phyloP scores from a whole-genome alignment of 37 sponge, comb jelly and placozoan species.

The Theonella swinhoei region DNA sequence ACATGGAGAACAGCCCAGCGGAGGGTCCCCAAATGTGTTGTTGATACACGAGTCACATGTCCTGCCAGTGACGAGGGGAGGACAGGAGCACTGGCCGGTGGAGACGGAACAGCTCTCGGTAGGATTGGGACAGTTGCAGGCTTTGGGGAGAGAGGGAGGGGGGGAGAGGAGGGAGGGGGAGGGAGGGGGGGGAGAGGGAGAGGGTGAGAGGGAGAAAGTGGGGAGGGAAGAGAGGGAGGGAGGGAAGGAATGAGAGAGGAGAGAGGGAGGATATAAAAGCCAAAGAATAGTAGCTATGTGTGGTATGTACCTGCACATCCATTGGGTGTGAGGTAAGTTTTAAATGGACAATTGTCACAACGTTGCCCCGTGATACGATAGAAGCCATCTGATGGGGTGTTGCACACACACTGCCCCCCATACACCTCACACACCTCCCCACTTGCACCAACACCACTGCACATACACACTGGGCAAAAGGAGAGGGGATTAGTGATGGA shows the following conservation, averaged over 20 bases:
- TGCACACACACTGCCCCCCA: conserved; percentile 50
- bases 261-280: too few species aligned
- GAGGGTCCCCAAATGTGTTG: conserved; percentile 31
- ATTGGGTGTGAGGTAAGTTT: conserved; percentile 6
- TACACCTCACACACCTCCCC: conserved; percentile 7
- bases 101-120: conserved; percentile 6
- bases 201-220: too few species aligned
- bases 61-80: conserved; percentile 18
- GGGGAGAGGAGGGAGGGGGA: background rate
- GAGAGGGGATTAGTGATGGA: background rate
- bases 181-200: too few species aligned
- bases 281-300: too few species aligned
- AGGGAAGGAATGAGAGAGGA: too few species aligned
- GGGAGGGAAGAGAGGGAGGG: too few species aligned
- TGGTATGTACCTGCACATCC: conserved; percentile 50
- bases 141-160: conserved; percentile 2
- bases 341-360: conserved; percentile 36
- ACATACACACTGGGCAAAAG: background rate
- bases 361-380: conserved; percentile 3
- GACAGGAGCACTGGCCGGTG: conserved; percentile 51
- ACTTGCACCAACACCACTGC: background rate
- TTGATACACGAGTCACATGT: conserved; percentile 24
- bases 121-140: conserved; percentile 19
- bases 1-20: conserved; percentile 15
- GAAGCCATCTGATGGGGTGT: background rate